These are phyloP conservation scores for Lepilemur septentrionalis DNA, from an alignment of 2,797 vertebrate species.

Conservation along the genomic window DNA sequence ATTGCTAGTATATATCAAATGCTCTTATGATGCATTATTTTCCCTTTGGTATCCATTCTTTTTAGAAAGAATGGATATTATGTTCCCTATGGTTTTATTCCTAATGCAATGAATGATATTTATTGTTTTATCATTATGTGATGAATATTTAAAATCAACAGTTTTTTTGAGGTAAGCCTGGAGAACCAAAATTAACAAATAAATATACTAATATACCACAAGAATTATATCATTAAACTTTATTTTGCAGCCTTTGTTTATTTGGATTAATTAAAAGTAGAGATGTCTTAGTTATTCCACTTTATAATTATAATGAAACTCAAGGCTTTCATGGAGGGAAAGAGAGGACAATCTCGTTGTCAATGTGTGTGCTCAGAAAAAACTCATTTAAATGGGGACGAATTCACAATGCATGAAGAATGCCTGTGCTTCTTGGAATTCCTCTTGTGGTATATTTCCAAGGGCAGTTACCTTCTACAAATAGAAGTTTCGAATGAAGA, in stretches of 20 bases:
- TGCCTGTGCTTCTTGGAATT: not conserved
- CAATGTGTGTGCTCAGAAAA: not conserved
- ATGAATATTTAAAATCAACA: not conserved
- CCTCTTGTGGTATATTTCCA: not conserved
- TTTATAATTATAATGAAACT: conserved; percentile 22
- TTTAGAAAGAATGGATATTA: conserved; percentile 8
- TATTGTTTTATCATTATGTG: conserved; percentile 17
- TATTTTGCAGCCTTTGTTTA: not conserved
- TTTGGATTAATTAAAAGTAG: conserved; percentile 40
- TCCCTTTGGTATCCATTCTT: not conserved
- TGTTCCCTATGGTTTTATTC: not conserved
- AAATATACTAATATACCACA: not conserved
- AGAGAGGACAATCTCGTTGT: not conserved
- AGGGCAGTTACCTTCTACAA: not conserved
- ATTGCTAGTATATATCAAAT: not conserved
- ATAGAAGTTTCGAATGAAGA: conserved; percentile 3
- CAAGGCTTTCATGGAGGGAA: not conserved
- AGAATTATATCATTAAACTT: not conserved
- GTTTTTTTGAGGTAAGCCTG: not conserved
- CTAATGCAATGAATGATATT: not conserved
- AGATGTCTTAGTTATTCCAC: not conserved
- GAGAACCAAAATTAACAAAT: not conserved
- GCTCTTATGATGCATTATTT: not conserved
- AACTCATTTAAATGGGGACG: not conserved
- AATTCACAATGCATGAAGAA: conserved; percentile 8